Evolutionary conservation across 1,140 invertebrate species (phyloP).

Genomic region (Cyrtorhinus lividipennis): DNA sequence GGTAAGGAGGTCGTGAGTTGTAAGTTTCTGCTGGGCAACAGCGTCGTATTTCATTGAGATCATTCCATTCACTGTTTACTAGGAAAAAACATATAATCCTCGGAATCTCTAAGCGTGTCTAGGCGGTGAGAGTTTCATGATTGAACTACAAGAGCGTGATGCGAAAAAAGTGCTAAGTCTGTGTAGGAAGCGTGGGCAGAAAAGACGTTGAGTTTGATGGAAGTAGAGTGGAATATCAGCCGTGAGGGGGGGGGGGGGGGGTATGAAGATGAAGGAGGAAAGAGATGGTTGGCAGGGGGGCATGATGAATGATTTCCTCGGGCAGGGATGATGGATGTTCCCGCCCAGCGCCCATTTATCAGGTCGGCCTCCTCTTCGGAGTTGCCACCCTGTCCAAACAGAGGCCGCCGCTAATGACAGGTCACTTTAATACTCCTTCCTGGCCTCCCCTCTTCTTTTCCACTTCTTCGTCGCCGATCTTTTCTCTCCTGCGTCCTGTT

Average conservation of each 20-base stretch:
- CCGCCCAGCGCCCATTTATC: conserved; percentile 5
- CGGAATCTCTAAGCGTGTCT: too few relatives aligned
- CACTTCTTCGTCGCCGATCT: too few relatives aligned
- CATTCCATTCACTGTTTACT: too few relatives aligned
- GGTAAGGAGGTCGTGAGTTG: too few relatives aligned
- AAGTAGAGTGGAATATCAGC: background rate
- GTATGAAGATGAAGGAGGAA: background rate
- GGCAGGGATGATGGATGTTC: conserved; percentile 7
- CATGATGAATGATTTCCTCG: conserved; percentile 9
- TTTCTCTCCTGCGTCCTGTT: too few relatives aligned
- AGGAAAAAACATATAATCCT: too few relatives aligned
- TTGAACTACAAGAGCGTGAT: background rate
- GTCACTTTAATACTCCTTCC: conserved; percentile 7
- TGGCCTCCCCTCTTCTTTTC: background rate
- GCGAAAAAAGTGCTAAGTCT: background rate
- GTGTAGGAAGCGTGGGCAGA: background rate
- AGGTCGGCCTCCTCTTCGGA: background rate
- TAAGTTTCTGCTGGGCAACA: too few relatives aligned
- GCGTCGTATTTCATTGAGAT: too few relatives aligned
- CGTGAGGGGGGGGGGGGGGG: too few relatives aligned
- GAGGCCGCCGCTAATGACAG: conserved; percentile 9
- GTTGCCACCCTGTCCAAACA: conserved; percentile 6
- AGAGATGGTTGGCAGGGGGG: background rate
- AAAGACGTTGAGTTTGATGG: background rate
- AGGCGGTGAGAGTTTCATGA: too few relatives aligned